Evolutionary conservation across 53 echinoderm and acorn worm genomes (phyloP).

Genomic region (Arbacia lixula): DNA sequence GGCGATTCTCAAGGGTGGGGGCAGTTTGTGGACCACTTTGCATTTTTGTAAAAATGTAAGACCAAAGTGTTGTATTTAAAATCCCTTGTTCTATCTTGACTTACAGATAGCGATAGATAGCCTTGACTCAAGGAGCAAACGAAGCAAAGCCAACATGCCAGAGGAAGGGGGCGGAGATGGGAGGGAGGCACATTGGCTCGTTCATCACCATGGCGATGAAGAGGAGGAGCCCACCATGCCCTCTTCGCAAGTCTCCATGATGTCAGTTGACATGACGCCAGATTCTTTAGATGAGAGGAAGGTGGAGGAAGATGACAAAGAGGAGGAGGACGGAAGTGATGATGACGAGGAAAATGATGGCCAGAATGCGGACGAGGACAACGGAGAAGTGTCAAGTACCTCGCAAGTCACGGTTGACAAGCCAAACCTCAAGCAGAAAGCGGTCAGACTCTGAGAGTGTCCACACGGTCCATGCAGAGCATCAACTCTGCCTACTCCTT

Average conservation of each 20-base stretch:
- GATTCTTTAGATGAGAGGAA: constrained; percentile 14
- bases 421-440: constrained; percentile 20
- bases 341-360: background rate
- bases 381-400: constrained; percentile 16
- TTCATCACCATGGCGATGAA: constrained; percentile 2
- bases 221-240: constrained; percentile 20
- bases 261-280: constrained; percentile 34
- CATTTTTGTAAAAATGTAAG: no score
- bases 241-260: constrained; percentile 42
- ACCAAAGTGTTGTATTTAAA: no score
- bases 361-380: background rate
- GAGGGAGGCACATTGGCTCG: constrained; percentile 1
- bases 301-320: background rate
- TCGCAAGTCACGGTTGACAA: background rate
- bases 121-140: constrained; percentile 18
- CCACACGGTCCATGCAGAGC: constrained; percentile 28
- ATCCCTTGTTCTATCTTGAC: background rate
- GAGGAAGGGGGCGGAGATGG: constrained; percentile 26
- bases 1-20: no score
- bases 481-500: background rate
- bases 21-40: no score
- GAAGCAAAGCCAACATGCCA: constrained; percentile 11
- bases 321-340: background rate
- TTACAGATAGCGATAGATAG: constrained; percentile 7
- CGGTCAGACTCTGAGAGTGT: background rate